phyloP scores from a whole-genome alignment of 2,888 invertebrate species.

The Pogonocherus hispidulus region DNA sequence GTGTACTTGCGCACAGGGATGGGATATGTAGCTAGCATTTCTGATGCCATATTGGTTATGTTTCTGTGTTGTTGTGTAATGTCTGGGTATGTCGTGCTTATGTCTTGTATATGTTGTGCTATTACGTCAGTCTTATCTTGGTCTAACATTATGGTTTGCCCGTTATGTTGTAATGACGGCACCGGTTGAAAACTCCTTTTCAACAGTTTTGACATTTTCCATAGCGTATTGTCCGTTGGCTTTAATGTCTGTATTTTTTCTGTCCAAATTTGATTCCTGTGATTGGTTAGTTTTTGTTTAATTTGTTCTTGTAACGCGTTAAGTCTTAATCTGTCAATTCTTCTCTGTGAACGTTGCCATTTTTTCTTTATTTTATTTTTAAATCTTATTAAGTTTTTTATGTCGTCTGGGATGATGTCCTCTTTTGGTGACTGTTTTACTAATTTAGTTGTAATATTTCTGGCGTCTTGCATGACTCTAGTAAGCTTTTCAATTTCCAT shows the following conservation, averaged over 20 bases:
- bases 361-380: conserved; percentile 32
- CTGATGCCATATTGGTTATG: neutral
- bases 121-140: conserved; percentile 26
- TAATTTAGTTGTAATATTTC: neutral
- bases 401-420: conserved; percentile 16
- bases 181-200: conserved; percentile 13
- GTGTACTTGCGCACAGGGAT: neutral
- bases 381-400: conserved; percentile 30
- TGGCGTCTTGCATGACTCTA: neutral
- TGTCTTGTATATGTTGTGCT: neutral
- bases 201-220: conserved; percentile 35
- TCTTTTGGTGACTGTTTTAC: neutral
- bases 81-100: neutral
- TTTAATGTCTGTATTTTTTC: neutral
- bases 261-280: conserved; percentile 20
- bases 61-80: neutral
- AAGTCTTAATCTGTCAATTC: neutral
- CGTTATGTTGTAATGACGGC: conserved; percentile 3
- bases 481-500: conserved; percentile 29
- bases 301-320: neutral
- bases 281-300: conserved; percentile 1
- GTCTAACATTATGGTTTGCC: neutral
- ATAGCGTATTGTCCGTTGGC: conserved; percentile 35
- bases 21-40: conserved; percentile 25
- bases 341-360: conserved; percentile 18